Evolutionary conservation across 2,888 invertebrate genomes (phyloP), one percentile per base, ranked within the genome.

Genomic region (Heliconius ismenius): DNA sequence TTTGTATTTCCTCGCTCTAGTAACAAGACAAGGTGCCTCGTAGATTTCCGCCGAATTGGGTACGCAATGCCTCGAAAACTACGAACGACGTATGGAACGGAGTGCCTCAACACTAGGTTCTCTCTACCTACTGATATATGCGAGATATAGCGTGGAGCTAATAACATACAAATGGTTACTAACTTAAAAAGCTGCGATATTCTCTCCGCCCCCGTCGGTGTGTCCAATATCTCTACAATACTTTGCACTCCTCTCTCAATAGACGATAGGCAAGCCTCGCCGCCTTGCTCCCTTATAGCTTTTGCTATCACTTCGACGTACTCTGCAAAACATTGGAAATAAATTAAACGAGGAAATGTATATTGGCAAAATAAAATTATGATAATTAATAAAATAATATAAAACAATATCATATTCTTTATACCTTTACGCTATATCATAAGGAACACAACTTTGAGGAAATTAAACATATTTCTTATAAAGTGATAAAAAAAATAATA

Each of bases 291-390:
- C 0, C 86, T 83, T 4, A 95, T 86, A 0, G 95, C 95, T 49
- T 89, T 86, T 0, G 91, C 84, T 10, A 95, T 92, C 2, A 95
- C 91, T 76, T 95, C 95, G 79, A 95, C 86, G 83, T 95, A 96
- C 83, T 95, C 95, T 95, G 85, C 0, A 84, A 84, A 24, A 58
- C n/a, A n/a, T 11, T 62, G 62, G 24, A 24, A 62, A 62, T 24
- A 21, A 21, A 2, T 54, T 54, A 43, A 43, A 43, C 11, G 43
- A 15, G 43, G 11, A 43, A 43, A 43, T 43, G 15, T 43, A 15
- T 49, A 49, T 49, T 49, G 7, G 7, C 18, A 49, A 15, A 43
- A 6, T 18, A 21, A 49, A 21, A 49, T 49, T 21, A 21, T 49
- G 9, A 21, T 49, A 49, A 7, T 21, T 49, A 49, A 0, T 15